Base-by-base conservation (phyloP, 2,113 vertebrate species). In the Coturnix japonica region DNA sequence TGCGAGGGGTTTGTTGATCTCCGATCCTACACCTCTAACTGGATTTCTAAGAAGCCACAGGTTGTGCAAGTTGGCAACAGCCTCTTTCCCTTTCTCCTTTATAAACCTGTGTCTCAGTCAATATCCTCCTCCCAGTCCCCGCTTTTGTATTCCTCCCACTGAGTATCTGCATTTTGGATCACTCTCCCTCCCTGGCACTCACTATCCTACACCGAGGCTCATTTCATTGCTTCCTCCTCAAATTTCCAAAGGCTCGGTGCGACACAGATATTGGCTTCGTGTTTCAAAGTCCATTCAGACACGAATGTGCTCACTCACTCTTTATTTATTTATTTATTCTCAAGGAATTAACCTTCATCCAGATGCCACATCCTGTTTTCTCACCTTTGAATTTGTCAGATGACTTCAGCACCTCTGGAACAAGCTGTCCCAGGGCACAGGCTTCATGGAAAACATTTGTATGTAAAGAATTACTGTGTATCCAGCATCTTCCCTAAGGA, bases 111-210 rank as follows among this genome's bases (percentile, higher is more conserved):
- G 28, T 65, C 57, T 82, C 81, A 63, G 88, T 51, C 53, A 35
- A 81, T 53, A 72, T 80, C n/a, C 26, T 70, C 59, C 26, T 51
- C 25, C 46, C 9, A 6, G 26, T 33, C 43, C 19, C 13, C 0
- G 0, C 41, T 85, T 93, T 81, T 37, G 31, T 47, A 13, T 87
- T 81, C 75, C 60, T 87, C 57, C 59, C 72, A 70, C 22, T 2
- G 37, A 82, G 33, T 93, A 78, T 79, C 88, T 95, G 91, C 74
- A 75, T 72, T 95, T 94, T 92, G 85, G 75, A 94, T 96, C 72
- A 65, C 33, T 86, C 13, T 65, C 8, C n/a, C 54, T 88, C 31
- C 26, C 75, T 85, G 81, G 43, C 67, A 49, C 35, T 83, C 41
- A 13, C 77, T 85, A 4, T 59, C 56, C 74, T 72, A 69, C 57